Evolutionary conservation across 2,797 vertebrate species (phyloP).

Genomic region (Alosa sapidissima): DNA sequence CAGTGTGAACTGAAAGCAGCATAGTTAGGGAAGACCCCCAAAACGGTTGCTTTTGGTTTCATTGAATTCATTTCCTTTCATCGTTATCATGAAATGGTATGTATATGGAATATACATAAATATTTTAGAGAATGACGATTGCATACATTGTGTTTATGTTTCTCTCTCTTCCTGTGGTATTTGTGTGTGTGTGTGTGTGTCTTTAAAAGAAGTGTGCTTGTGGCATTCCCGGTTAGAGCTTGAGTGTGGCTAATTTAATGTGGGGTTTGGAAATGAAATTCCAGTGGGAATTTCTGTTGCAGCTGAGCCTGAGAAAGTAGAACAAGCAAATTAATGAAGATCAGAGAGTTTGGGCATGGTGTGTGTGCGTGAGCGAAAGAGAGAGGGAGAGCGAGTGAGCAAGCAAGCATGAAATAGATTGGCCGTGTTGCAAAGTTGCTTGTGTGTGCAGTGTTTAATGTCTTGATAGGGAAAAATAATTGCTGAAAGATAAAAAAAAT

Average conservation of each 20-base stretch:
- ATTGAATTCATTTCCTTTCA: slow-evolving; percentile 16
- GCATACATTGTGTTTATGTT: slow-evolving; percentile 69
- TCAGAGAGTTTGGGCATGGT: background rate
- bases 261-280: slow-evolving; percentile 46
- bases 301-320: slow-evolving; percentile 43
- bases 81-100: slow-evolving; percentile 21
- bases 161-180: slow-evolving; percentile 47
- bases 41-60: slow-evolving; percentile 19
- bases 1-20: background rate
- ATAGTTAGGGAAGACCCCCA: background rate
- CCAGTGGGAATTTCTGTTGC: slow-evolving; percentile 43
- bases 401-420: background rate
- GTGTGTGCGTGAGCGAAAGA: background rate
- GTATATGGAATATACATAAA: slow-evolving; percentile 26
- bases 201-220: slow-evolving; percentile 45
- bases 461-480: slow-evolving; percentile 6
- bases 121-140: slow-evolving; percentile 45
- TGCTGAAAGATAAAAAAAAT: background rate
- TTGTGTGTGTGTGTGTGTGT: slow-evolving; percentile 32
- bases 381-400: background rate
- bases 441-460: background rate
- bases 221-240: slow-evolving; percentile 40
- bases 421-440: background rate
- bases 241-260: slow-evolving; percentile 40
- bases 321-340: slow-evolving; percentile 43